Conservation (phyloP, 1,140 invertebrate genomes). For the Tetraneura akinire region DNA sequence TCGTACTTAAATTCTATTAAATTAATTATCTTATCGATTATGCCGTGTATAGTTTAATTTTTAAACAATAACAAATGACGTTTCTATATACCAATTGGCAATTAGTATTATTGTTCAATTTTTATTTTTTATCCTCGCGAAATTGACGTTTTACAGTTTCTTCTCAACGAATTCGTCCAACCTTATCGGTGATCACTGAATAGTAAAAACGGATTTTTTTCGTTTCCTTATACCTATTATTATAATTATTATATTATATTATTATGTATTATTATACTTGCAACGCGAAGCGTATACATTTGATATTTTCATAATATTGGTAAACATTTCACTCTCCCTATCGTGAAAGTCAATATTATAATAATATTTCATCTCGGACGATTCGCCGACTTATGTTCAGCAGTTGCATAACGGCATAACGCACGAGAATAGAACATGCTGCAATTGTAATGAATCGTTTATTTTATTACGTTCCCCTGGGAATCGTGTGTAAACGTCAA, state of each 20-base stretch:
- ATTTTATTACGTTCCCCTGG: neutral
- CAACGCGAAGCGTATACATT: no score
- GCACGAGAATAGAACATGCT: neutral
- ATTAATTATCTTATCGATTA: no score
- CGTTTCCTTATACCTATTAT: neutral
- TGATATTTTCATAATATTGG: no score
- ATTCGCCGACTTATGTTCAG: no score
- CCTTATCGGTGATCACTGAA: neutral
- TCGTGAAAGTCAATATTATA: conserved; percentile 8
- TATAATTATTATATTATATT: neutral
- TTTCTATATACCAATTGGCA: no score
- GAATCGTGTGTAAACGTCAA: neutral
- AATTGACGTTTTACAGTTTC: no score
- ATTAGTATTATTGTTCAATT: no score
- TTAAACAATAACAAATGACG: no score
- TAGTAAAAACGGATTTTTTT: neutral
- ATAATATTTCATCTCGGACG: no score
- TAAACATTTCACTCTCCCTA: conserved; percentile 1
- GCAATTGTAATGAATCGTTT: neutral
- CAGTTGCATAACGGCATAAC: neutral
- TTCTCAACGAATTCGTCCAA: neutral
- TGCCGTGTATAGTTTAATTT: no score
- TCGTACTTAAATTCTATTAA: no score
- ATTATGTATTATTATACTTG: neutral
- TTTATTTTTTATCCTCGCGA: no score